Evolutionary conservation across 2,888 invertebrate species (phyloP).

Genomic region (Graphium colonna): DNA sequence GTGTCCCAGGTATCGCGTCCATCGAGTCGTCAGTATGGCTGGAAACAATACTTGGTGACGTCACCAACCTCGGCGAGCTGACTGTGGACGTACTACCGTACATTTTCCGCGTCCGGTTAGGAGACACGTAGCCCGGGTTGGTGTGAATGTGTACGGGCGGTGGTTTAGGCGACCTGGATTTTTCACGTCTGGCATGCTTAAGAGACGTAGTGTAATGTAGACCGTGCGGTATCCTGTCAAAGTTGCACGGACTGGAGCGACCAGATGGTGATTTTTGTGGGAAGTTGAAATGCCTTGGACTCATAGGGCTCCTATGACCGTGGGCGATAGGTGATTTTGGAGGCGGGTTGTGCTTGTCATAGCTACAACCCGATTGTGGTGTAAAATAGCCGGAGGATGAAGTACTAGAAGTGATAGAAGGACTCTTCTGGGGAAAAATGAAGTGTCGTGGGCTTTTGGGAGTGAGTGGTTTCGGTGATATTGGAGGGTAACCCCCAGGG

Average conservation of each 20-base stretch:
- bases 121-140: constrained; percentile 81
- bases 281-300: constrained; percentile 81
- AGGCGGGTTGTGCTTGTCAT: constrained; percentile 65
- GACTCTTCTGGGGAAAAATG: constrained; percentile 75
- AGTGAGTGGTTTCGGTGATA: constrained; percentile 77
- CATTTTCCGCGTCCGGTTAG: constrained; percentile 64
- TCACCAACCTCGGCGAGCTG: constrained; percentile 61
- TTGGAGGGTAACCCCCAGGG: constrained; percentile 77
- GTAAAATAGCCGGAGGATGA: constrained; percentile 79
- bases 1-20: constrained; percentile 65
- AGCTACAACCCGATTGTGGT: constrained; percentile 75
- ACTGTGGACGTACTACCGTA: constrained; percentile 72
- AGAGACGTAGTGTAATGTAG: constrained; percentile 66
- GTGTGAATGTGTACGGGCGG: constrained; percentile 81
- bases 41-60: constrained; percentile 72
- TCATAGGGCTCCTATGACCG: constrained; percentile 79
- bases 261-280: constrained; percentile 71
- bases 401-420: constrained; percentile 75
- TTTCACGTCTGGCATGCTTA: constrained; percentile 64
- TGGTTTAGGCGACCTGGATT: constrained; percentile 52
- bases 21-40: constrained; percentile 72
- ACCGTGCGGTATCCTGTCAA: constrained; percentile 50
- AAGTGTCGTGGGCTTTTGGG: constrained; percentile 80
- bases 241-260: constrained; percentile 59
- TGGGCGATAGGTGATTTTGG: constrained; percentile 76